Percentiles rank a stretch among this genome's conserved stretches.
phyloP scores from a whole-genome alignment of 2,888 invertebrate species.

The Cephus spinipes region DNA sequence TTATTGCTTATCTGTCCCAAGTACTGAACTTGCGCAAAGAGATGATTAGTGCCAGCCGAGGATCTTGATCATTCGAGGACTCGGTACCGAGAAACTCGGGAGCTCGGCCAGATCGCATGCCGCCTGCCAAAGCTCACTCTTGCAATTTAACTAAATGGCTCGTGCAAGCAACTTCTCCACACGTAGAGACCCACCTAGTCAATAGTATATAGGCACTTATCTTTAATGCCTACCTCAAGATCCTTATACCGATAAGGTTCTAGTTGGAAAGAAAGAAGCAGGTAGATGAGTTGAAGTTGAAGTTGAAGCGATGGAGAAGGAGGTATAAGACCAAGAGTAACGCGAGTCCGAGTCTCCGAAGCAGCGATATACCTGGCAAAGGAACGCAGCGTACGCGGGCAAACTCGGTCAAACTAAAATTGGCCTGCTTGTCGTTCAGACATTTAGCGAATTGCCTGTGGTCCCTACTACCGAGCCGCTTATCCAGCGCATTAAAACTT shows the following conservation, averaged over 20 bases:
- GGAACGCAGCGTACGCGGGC: conserved; percentile 16
- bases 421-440: conserved; percentile 45
- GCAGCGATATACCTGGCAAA: conserved; percentile 29
- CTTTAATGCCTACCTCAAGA: too few relatives aligned
- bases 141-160: neutral
- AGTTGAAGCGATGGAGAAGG: neutral
- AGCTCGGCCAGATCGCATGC: too few relatives aligned
- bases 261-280: neutral
- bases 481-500: conserved; percentile 48
- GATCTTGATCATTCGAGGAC: neutral
- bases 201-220: neutral
- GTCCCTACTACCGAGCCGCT: conserved; percentile 28
- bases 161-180: neutral
- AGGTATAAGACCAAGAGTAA: neutral
- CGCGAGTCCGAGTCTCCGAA: neutral
- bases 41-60: neutral
- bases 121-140: too few relatives aligned
- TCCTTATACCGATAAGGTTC: too few relatives aligned
- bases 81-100: too few relatives aligned
- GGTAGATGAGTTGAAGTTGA: neutral
- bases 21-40: neutral
- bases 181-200: neutral
- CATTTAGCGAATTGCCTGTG: conserved; percentile 52
- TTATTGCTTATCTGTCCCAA: too few relatives aligned
- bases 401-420: conserved; percentile 53